Conservation (phyloP, 2,888 invertebrate species). For the Epirrhoe tristata region DNA sequence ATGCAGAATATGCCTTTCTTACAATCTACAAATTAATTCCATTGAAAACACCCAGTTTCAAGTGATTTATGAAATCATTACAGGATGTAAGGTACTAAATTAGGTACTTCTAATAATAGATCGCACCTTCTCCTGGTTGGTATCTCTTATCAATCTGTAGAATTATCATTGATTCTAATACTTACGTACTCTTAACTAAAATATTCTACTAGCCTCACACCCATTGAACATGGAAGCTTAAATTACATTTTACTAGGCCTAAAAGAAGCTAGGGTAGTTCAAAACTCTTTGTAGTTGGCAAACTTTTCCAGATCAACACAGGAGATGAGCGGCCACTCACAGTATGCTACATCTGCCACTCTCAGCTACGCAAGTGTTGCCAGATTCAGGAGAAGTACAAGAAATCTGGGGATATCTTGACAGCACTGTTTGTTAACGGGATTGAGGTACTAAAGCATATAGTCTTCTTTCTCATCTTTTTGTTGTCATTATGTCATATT, state of each 20-base stretch:
- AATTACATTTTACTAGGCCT: no score
- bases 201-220: no score
- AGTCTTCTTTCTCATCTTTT: no score
- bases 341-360: conserved; percentile 17
- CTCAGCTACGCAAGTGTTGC: conserved; percentile 5
- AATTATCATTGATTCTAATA: neutral
- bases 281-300: no score
- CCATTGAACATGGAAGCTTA: no score
- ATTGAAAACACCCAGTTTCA: conserved; percentile 11
- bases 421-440: neutral
- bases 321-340: conserved; percentile 12
- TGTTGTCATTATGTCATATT: no score
- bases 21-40: conserved; percentile 1
- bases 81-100: conserved; percentile 8
- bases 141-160: neutral
- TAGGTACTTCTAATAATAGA: neutral
- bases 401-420: conserved; percentile 10
- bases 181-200: no score
- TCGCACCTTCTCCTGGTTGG: neutral
- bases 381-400: conserved; percentile 4
- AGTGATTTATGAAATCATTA: conserved; percentile 13
- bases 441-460: conserved; percentile 7
- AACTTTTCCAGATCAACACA: conserved; percentile 10
- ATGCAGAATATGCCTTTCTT: conserved; percentile 8
- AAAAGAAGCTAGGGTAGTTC: no score